Conservation (phyloP, 2,797 vertebrate species). For the Crocodylus rhombifer region DNA sequence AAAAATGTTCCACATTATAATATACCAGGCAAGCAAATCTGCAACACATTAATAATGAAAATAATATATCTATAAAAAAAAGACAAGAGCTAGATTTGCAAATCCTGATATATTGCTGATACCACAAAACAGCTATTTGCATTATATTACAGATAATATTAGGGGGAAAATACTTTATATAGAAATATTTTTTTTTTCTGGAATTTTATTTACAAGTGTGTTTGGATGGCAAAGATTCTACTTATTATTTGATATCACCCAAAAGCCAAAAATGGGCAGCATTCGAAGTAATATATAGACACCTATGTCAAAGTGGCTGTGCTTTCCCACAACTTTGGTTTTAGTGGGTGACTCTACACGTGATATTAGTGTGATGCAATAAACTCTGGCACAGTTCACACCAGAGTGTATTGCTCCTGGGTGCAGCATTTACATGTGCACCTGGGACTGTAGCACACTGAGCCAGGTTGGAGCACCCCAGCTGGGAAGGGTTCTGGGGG, state of each 20-base stretch:
- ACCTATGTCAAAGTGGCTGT: neutral
- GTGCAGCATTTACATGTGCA: too few species aligned
- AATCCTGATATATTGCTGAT: neutral
- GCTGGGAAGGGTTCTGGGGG: too few species aligned
- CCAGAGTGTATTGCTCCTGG: too few species aligned
- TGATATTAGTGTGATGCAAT: too few species aligned
- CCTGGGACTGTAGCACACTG: too few species aligned
- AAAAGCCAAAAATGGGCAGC: neutral
- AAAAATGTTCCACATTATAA: constrained; percentile 39
- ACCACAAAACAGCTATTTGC: neutral
- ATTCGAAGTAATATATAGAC: accelerated
- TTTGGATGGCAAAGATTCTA: neutral
- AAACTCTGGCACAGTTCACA: too few species aligned
- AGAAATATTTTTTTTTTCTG: neutral
- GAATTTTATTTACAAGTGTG: neutral
- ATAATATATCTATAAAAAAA: constrained; percentile 6
- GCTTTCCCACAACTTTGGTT: neutral
- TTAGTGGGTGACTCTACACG: neutral
- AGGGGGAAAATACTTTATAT: neutral
- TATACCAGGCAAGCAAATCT: constrained; percentile 43
- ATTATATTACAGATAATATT: neutral
- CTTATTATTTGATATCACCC: neutral
- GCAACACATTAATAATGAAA: constrained; percentile 44
- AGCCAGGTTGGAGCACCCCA: too few species aligned
- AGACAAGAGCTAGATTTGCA: neutral